Conservation (phyloP, 2,888 invertebrate genomes). For the Brassicogethes aeneus region DNA sequence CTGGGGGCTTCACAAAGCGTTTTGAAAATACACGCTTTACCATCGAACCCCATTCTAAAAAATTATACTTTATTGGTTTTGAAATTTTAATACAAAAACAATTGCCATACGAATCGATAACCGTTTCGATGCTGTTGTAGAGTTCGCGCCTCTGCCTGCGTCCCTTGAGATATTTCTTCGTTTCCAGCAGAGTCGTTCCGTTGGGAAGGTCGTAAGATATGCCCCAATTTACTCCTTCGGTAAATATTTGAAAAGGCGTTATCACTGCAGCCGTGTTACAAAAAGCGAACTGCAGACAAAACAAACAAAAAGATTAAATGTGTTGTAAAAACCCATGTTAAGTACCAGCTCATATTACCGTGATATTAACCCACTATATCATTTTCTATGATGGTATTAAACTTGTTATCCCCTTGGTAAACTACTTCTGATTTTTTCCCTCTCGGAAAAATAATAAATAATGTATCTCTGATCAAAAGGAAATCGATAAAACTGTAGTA, state of each 20-base stretch:
- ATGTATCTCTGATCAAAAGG: too few relatives aligned
- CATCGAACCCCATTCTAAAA: conserved; percentile 66
- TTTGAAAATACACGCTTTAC: conserved; percentile 59
- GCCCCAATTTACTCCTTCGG: conserved; percentile 65
- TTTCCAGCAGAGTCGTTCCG: conserved; percentile 1
- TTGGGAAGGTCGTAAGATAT: conserved; percentile 68
- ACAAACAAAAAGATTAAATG: too few relatives aligned
- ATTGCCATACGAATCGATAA: not conserved
- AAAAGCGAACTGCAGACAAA: conserved; percentile 41
- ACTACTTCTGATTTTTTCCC: too few relatives aligned
- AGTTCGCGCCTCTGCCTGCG: conserved; percentile 52
- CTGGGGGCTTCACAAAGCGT: conserved; percentile 67
- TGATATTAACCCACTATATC: too few relatives aligned
- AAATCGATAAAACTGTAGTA: too few relatives aligned
- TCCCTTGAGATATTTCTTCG: conserved; percentile 31
- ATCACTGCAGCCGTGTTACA: conserved; percentile 49
- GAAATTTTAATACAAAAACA: not conserved
- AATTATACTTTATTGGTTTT: conserved; percentile 4
- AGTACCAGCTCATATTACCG: too few relatives aligned
- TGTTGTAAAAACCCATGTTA: too few relatives aligned
- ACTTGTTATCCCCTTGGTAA: too few relatives aligned
- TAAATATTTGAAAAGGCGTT: conserved; percentile 46
- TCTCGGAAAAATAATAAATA: too few relatives aligned
- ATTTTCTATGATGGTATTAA: too few relatives aligned
- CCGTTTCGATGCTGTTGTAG: conserved; percentile 50